Conservation (phyloP, 2,113 vertebrate genomes). For the Notiomystis cincta region DNA sequence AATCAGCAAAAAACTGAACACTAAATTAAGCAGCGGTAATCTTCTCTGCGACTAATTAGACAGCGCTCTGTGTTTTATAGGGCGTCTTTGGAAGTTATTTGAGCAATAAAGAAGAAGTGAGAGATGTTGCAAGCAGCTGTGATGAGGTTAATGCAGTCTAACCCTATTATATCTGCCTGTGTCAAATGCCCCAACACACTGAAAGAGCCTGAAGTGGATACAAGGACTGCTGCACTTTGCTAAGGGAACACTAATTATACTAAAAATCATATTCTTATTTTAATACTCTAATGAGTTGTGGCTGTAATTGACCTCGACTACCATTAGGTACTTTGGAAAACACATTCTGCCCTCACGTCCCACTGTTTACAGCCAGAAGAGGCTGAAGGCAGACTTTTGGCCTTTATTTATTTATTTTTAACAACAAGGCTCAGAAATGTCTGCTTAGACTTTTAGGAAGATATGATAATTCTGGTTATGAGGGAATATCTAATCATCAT, state of each 20-base stretch:
- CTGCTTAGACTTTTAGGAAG: constrained; percentile 7
- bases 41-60: constrained; percentile 10
- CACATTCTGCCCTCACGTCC: background rate
- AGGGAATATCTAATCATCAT: constrained; percentile 65
- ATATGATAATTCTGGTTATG: constrained; percentile 59
- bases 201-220: background rate
- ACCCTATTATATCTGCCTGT: background rate
- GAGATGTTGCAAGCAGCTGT: background rate
- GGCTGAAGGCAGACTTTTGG: background rate
- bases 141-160: constrained; percentile 6
- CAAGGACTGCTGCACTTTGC: background rate
- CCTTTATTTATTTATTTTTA: constrained; percentile 25
- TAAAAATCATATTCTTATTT: constrained; percentile 19
- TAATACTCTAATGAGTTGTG: constrained; percentile 49
- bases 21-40: constrained; percentile 7
- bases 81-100: background rate
- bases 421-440: background rate
- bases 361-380: constrained; percentile 2
- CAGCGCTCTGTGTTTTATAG: background rate
- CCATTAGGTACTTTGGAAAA: constrained; percentile 19
- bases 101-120: background rate
- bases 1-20: background rate
- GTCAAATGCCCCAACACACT: background rate
- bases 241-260: constrained; percentile 26
- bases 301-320: constrained; percentile 42